A percentile compares a stretch with the other conserved stretches of the same genome.
Conservation (phyloP, 2,888 invertebrate species). For the Parnassius apollo region DNA sequence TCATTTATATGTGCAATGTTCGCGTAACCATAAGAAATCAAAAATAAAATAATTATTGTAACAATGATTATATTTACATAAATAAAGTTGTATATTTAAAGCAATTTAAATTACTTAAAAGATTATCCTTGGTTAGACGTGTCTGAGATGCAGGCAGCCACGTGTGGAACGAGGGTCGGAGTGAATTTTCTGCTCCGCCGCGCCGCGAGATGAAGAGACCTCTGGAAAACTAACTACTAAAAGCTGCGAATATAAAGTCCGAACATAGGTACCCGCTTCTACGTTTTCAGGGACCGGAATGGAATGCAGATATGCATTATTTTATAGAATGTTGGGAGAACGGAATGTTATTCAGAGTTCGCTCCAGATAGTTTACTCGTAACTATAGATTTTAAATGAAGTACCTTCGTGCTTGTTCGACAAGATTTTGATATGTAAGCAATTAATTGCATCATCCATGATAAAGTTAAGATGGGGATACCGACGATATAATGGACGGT, state of each 20-base stretch:
- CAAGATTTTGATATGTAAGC: too few species aligned
- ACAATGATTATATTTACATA: too few species aligned
- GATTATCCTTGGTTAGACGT: constrained; percentile 36
- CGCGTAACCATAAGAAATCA: too few species aligned
- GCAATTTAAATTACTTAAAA: constrained; percentile 38
- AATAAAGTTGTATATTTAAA: constrained; percentile 16
- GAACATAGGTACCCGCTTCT: constrained; percentile 24
- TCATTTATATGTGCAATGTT: too few species aligned
- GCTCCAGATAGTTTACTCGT: background rate
- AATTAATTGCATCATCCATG: too few species aligned
- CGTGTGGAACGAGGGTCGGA: constrained; percentile 62
- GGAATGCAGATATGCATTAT: constrained; percentile 21
- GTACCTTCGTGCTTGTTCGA: too few species aligned
- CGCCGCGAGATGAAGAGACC: constrained; percentile 59
- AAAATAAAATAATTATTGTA: too few species aligned
- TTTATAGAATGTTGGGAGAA: background rate
- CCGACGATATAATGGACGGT: too few species aligned
- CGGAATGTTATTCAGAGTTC: background rate
- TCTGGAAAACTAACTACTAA: constrained; percentile 51
- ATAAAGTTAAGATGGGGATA: too few species aligned
- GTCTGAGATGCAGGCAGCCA: constrained; percentile 45
- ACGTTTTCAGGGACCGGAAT: constrained; percentile 7
- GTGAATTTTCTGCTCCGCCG: constrained; percentile 69
- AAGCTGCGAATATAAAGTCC: constrained; percentile 32
- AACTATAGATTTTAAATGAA: background rate